These are phyloP conservation scores for Miichthys miiuy DNA, from an alignment of 2,797 vertebrate species.

Conservation along the genomic window DNA sequence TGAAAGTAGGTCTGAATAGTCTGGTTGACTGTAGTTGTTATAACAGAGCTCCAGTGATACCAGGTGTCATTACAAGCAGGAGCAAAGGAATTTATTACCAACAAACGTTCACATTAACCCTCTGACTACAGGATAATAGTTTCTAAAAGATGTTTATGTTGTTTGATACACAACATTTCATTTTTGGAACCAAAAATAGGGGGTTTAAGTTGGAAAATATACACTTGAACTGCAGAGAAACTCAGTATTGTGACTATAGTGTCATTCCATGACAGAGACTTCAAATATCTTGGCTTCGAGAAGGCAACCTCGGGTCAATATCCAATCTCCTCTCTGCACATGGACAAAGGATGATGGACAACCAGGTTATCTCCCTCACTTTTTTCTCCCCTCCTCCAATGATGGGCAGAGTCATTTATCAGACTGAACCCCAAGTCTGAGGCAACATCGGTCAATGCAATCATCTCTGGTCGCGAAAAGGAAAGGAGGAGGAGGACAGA, in stretches of 20 bases:
- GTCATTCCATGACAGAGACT: constrained; percentile 64
- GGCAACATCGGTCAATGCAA: constrained; percentile 72
- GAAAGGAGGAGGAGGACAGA: constrained; percentile 47
- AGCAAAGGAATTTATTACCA: constrained; percentile 5
- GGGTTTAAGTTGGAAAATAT: constrained; percentile 8
- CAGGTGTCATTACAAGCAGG: constrained; percentile 16
- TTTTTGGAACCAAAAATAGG: constrained; percentile 25
- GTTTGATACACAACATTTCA: constrained; percentile 22
- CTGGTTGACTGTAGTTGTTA: constrained; percentile 17
- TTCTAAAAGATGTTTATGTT: constrained; percentile 26
- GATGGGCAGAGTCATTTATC: constrained; percentile 77
- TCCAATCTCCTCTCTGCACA: constrained; percentile 75
- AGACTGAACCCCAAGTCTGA: constrained; percentile 64
- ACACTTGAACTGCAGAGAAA: constrained; percentile 42
- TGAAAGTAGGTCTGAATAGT: constrained; percentile 21
- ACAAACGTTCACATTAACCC: constrained; percentile 37
- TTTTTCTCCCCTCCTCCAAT: constrained; percentile 54
- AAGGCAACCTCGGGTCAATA: constrained; percentile 75
- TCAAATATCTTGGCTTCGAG: constrained; percentile 68
- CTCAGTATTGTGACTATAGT: constrained; percentile 27
- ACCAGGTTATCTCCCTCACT: constrained; percentile 62
- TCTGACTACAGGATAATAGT: constrained; percentile 11
- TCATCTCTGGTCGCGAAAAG: constrained; percentile 65
- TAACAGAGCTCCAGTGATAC: constrained; percentile 28
- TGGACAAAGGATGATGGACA: constrained; percentile 78